Conservation (phyloP, 2,113 vertebrate species). For the Cebidichthys violaceus region DNA sequence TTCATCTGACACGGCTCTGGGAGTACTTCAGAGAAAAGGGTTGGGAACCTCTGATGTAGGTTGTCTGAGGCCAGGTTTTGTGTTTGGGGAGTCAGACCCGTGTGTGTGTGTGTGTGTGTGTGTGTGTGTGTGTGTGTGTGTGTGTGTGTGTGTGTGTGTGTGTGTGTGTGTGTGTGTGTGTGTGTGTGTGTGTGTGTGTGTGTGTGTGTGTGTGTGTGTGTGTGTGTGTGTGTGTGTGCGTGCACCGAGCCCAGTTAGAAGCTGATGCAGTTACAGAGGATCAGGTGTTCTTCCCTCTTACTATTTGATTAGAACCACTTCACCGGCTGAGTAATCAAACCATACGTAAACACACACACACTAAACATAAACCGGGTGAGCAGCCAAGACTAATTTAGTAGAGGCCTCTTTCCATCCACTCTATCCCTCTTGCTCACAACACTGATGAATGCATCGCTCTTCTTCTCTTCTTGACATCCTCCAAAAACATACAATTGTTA, state of each 20-base stretch:
- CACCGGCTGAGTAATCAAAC: constrained; percentile 46
- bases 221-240: neutral
- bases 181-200: constrained; percentile 25
- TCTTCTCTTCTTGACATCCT: constrained; percentile 8
- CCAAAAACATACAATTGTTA: constrained; percentile 23
- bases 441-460: neutral
- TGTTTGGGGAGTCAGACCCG: no score
- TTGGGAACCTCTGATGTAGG: neutral
- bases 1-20: neutral
- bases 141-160: constrained; percentile 19
- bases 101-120: neutral
- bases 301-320: constrained; percentile 50
- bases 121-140: constrained; percentile 12
- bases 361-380: constrained; percentile 17
- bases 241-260: neutral
- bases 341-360: neutral
- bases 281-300: constrained; percentile 42
- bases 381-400: constrained; percentile 23
- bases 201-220: constrained; percentile 14
- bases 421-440: neutral
- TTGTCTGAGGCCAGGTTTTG: constrained; percentile 9
- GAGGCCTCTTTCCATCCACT: constrained; percentile 12
- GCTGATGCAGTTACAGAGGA: constrained; percentile 45
- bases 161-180: neutral
- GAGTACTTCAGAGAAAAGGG: neutral